A percentile compares a stretch with the other conserved stretches of the same genome.
These are phyloP conservation scores for Polypedilum vanderplanki DNA, from an alignment of 1,140 invertebrate genomes.

Conservation along the genomic window DNA sequence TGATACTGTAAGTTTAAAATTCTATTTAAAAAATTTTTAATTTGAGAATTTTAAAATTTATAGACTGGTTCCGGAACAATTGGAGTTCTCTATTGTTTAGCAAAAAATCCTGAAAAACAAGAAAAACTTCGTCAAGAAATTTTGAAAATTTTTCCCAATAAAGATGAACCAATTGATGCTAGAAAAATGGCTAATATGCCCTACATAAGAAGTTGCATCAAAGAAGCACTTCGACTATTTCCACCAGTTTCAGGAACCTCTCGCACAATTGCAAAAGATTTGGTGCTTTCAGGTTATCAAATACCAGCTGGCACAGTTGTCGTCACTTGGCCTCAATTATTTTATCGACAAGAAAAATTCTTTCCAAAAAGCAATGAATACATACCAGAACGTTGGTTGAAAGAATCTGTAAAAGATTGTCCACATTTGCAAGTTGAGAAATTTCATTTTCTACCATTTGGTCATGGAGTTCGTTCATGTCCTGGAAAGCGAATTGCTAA, in stretches of 20 bases:
- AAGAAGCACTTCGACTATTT: constrained; percentile 53
- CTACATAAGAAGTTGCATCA: constrained; percentile 58
- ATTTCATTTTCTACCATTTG: constrained; percentile 53
- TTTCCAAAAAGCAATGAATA: constrained; percentile 47
- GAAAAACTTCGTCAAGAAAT: constrained; percentile 61
- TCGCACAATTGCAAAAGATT: constrained; percentile 47
- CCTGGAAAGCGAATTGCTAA: constrained; percentile 61
- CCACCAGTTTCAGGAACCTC: constrained; percentile 48
- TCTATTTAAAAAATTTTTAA: no score
- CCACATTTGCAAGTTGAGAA: constrained; percentile 47
- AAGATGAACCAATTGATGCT: constrained; percentile 44
- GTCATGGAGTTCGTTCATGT: constrained; percentile 45
- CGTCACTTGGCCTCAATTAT: constrained; percentile 45
- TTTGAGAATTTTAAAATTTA: not conserved
- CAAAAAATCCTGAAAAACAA: constrained; percentile 56
- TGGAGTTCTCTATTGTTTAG: constrained; percentile 51
- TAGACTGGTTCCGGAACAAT: not conserved
- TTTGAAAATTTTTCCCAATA: constrained; percentile 43
- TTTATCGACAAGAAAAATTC: constrained; percentile 43
- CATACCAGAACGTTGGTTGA: constrained; percentile 54
- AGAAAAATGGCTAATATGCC: constrained; percentile 49
- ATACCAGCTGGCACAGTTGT: constrained; percentile 49
- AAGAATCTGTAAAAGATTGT: constrained; percentile 30
- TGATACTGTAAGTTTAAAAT: constrained; percentile 52
- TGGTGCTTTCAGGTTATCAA: constrained; percentile 50